A percentile compares a stretch with the other conserved stretches of the same genome.
Conservation (phyloP, 2,888 invertebrate species). For the Apamea crenata region DNA sequence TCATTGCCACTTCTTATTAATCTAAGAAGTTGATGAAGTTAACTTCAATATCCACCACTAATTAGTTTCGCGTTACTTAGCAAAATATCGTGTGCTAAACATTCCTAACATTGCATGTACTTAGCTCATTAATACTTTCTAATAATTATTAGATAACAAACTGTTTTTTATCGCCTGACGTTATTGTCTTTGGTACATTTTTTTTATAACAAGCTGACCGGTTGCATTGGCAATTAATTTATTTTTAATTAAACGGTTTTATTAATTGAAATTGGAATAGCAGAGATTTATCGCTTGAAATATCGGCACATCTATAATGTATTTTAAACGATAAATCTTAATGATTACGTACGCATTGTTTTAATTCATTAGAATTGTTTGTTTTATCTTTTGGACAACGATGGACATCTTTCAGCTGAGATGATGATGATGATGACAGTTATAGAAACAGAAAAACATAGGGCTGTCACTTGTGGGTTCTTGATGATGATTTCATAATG, state of each 20-base stretch:
- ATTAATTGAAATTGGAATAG: conserved; percentile 27
- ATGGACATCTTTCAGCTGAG: background rate
- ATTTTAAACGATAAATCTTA: background rate
- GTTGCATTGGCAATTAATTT: conserved; percentile 23
- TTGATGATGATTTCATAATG: background rate
- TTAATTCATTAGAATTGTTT: background rate
- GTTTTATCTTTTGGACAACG: background rate
- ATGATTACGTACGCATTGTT: background rate
- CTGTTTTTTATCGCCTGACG: conserved; percentile 51
- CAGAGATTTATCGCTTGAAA: conserved; percentile 7
- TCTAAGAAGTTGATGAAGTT: background rate
- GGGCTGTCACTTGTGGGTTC: no score
- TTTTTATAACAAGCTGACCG: conserved; percentile 25
- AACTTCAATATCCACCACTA: conserved; percentile 21
- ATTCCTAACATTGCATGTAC: conserved; percentile 58
- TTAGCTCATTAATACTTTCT: conserved; percentile 61
- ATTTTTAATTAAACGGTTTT: conserved; percentile 24
- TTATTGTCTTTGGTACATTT: conserved; percentile 55
- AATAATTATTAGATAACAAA: conserved; percentile 62
- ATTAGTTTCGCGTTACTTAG: conserved; percentile 44
- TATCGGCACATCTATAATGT: background rate
- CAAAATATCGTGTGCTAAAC: conserved; percentile 44
- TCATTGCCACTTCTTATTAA: background rate
- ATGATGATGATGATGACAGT: background rate
- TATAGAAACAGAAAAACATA: background rate